These are phyloP conservation scores for Drosophila bocki DNA, from an alignment of 1,140 invertebrate genomes.

Conservation along the genomic window DNA sequence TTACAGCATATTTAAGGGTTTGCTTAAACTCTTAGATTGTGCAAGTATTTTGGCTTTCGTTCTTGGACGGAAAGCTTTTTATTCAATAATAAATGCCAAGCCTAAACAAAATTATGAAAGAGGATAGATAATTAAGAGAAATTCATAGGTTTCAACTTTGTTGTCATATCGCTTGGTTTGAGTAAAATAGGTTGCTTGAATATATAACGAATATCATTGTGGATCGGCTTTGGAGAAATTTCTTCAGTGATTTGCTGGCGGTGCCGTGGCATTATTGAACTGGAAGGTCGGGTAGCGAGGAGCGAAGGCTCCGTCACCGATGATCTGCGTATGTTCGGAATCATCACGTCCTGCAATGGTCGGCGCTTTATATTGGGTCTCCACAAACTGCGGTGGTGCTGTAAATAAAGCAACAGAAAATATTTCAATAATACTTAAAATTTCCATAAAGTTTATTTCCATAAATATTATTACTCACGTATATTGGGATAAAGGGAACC, in stretches of 20 bases:
- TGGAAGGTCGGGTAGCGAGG: slow-evolving; percentile 87
- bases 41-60: slow-evolving; percentile 27
- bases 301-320: slow-evolving; percentile 84
- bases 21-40: not conserved
- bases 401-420: not conserved
- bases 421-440: not conserved
- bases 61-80: slow-evolving; percentile 53
- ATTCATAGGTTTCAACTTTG: slow-evolving; percentile 4
- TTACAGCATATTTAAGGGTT: not conserved
- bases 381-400: slow-evolving; percentile 87
- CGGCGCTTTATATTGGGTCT: slow-evolving; percentile 85
- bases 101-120: slow-evolving; percentile 19
- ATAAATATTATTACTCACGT: too few species aligned
- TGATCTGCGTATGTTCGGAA: slow-evolving; percentile 86
- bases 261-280: slow-evolving; percentile 77
- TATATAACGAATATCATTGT: slow-evolving; percentile 22
- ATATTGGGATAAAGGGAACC: slow-evolving; percentile 85
- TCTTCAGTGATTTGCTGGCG: slow-evolving; percentile 53
- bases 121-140: slow-evolving; percentile 13
- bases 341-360: slow-evolving; percentile 86
- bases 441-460: not conserved
- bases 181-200: slow-evolving; percentile 5
- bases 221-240: slow-evolving; percentile 11
- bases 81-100: slow-evolving; percentile 49
- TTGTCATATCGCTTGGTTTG: not conserved